Percentiles rank a stretch among this genome's conserved stretches.
Evolutionary conservation across 2,797 vertebrate genomes (phyloP).

Genomic region (Bovichtus variegatus): DNA sequence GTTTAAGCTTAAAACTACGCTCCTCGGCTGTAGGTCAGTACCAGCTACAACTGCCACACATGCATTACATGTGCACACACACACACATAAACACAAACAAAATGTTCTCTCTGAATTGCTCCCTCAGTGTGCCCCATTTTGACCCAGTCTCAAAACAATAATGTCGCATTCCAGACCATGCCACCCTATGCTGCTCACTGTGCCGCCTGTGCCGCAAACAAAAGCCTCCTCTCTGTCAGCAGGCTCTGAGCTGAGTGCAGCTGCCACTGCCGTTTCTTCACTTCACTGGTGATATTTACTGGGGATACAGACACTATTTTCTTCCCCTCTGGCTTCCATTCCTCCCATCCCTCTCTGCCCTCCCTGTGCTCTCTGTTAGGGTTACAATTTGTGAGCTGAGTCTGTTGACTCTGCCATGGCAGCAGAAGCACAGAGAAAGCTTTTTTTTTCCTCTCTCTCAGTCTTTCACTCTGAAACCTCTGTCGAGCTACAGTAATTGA

Average conservation of each 20-base stretch:
- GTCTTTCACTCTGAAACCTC: slow-evolving; percentile 31
- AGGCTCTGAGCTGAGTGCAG: slow-evolving; percentile 66
- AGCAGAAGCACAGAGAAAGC: slow-evolving; percentile 22
- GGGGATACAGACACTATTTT: slow-evolving; percentile 59
- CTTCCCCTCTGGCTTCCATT: slow-evolving; percentile 16
- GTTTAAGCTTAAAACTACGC: not conserved
- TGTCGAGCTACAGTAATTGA: slow-evolving; percentile 41
- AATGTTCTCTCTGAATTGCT: slow-evolving; percentile 33
- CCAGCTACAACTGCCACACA: slow-evolving; percentile 5
- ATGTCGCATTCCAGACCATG: slow-evolving; percentile 67
- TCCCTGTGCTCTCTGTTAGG: slow-evolving; percentile 40
- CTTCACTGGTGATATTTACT: slow-evolving; percentile 69
- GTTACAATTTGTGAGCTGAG: slow-evolving; percentile 42
- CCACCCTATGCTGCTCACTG: slow-evolving; percentile 49
- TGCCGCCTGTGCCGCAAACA: slow-evolving; percentile 56
- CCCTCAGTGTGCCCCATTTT: slow-evolving; percentile 23
- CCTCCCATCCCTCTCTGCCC: slow-evolving; percentile 26
- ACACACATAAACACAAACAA: slow-evolving; percentile 21
- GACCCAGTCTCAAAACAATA: slow-evolving; percentile 46
- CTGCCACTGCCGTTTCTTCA: slow-evolving; percentile 65
- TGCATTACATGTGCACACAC: not conserved
- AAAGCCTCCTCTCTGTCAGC: slow-evolving; percentile 64
- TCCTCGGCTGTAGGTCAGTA: not conserved
- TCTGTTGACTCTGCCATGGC: slow-evolving; percentile 52
- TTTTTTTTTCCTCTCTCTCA: slow-evolving; percentile 4